Percentiles rank a stretch among this genome's conserved stretches.
Conservation (phyloP, 2,888 invertebrate genomes). For the Seladonia tumulorum region DNA sequence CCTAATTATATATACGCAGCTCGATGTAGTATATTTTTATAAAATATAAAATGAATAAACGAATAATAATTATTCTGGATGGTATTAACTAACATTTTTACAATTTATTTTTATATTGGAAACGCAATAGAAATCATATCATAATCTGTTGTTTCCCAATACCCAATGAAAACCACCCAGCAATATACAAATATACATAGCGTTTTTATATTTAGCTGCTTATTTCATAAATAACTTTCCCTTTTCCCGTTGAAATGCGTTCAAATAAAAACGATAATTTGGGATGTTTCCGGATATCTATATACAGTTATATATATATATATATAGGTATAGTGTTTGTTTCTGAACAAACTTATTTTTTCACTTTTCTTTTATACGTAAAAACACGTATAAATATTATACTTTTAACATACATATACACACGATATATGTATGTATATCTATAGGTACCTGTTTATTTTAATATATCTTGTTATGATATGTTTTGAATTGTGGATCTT, state of each 20-base stretch:
- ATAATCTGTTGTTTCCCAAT: background rate
- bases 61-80: slow-evolving; percentile 1
- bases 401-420: no score
- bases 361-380: background rate
- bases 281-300: background rate
- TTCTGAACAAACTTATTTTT: background rate
- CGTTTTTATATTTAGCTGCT: background rate
- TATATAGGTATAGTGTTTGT: background rate
- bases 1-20: background rate
- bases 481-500: background rate
- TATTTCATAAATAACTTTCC: background rate
- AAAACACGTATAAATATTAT: background rate
- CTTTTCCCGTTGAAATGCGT: background rate
- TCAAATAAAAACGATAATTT: background rate
- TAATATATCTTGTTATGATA: background rate
- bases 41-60: background rate
- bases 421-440: background rate
- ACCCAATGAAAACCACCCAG: background rate
- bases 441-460: background rate
- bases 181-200: background rate
- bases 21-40: background rate
- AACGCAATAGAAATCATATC: background rate
- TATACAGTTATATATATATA: no score
- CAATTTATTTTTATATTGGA: background rate
- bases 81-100: background rate